These are phyloP conservation scores for Papilio demoleus DNA, from an alignment of 2,888 invertebrate genomes.

Conservation along the genomic window DNA sequence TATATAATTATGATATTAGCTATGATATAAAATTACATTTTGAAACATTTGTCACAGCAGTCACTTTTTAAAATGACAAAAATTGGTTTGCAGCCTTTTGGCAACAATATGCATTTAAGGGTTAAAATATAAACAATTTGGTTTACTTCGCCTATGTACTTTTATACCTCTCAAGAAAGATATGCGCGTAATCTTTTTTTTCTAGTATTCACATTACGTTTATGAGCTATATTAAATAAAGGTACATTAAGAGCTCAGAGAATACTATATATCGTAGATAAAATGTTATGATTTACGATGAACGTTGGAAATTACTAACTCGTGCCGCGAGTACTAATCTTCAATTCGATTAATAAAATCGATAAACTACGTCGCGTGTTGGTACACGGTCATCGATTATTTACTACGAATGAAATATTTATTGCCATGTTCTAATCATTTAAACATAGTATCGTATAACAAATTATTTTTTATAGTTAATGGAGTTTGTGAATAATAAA, in stretches of 20 bases:
- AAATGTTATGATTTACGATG: constrained; percentile 3
- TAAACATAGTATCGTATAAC: background rate
- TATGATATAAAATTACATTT: too few species aligned
- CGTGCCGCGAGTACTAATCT: constrained; percentile 41
- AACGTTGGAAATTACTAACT: constrained; percentile 19
- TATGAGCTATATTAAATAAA: too few species aligned
- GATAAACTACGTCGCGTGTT: constrained; percentile 10
- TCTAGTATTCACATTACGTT: too few species aligned
- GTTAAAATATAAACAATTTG: too few species aligned
- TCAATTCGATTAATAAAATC: constrained; percentile 45
- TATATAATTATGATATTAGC: too few species aligned
- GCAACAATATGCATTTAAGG: too few species aligned
- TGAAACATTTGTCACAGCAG: too few species aligned
- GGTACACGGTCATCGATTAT: constrained; percentile 17
- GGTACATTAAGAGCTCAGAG: constrained; percentile 10
- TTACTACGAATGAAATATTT: constrained; percentile 23
- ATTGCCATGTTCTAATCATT: constrained; percentile 18
- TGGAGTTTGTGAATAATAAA: background rate
- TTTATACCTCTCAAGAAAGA: too few species aligned
- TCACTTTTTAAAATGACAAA: too few species aligned
- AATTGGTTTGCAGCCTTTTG: too few species aligned
- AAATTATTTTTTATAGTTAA: background rate
- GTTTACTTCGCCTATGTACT: too few species aligned
- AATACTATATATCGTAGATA: constrained; percentile 6
- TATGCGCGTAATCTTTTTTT: too few species aligned